phyloP scores from a whole-genome alignment of 1,140 invertebrate genomes.

The Anastrepha obliqua region DNA sequence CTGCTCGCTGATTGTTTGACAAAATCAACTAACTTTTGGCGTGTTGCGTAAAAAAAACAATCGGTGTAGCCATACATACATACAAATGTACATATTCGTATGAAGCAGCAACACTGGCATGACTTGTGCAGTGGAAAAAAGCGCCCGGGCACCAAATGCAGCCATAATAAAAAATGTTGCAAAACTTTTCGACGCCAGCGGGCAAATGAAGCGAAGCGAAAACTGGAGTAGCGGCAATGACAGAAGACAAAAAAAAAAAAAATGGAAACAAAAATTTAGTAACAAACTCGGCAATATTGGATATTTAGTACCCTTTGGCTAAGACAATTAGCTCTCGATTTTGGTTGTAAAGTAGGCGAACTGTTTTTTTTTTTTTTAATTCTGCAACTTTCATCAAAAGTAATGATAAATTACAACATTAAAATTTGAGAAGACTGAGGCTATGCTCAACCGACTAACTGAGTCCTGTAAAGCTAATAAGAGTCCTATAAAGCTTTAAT shows the following conservation, averaged over 20 bases:
- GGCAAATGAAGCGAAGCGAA: conserved; percentile 56
- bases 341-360: too few relatives aligned
- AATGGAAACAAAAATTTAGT: not conserved
- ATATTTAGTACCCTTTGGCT: not conserved
- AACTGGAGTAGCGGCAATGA: conserved; percentile 41
- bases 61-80: too few relatives aligned
- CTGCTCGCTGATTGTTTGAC: not conserved
- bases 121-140: conserved; percentile 29
- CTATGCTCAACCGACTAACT: too few relatives aligned
- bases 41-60: conserved; percentile 29
- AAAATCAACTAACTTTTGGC: conserved; percentile 54
- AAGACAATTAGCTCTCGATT: too few relatives aligned
- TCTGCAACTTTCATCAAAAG: too few relatives aligned
- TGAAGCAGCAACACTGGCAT: not conserved
- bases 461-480: too few relatives aligned
- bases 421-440: too few relatives aligned
- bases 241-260: not conserved
- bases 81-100: too few relatives aligned
- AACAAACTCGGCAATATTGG: not conserved
- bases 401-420: too few relatives aligned
- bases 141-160: not conserved
- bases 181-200: conserved; percentile 58
- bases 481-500: too few relatives aligned
- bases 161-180: conserved; percentile 52
- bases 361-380: too few relatives aligned